Evolutionary conservation across 2,113 vertebrate species (phyloP).

Genomic region (Phaetusa simplex): DNA sequence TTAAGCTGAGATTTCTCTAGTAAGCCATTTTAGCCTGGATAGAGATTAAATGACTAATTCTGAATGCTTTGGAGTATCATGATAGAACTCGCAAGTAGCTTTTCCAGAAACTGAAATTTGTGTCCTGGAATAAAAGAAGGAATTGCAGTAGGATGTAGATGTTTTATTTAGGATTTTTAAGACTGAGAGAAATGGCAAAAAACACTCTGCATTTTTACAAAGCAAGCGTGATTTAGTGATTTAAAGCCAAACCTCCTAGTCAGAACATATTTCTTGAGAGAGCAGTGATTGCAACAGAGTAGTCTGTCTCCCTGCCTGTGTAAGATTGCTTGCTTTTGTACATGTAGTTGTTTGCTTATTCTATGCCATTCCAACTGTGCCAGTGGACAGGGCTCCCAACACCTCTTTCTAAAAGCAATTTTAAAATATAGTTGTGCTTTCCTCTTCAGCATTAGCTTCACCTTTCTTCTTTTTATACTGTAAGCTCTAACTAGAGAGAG

Average conservation of each 20-base stretch:
- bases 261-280: background rate
- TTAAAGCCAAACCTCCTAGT: background rate
- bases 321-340: background rate
- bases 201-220: background rate
- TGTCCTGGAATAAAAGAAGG: background rate
- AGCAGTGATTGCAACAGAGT: background rate
- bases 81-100: background rate
- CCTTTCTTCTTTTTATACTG: background rate
- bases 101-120: background rate
- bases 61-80: background rate
- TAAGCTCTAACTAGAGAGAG: background rate
- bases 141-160: background rate
- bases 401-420: background rate
- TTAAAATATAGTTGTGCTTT: background rate
- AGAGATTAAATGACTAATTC: conserved; percentile 38
- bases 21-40: conserved; percentile 46
- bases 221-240: background rate
- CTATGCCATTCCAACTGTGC: background rate
- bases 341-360: background rate
- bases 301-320: background rate
- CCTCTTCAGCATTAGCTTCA: background rate
- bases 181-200: background rate
- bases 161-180: background rate
- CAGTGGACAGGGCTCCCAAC: background rate
- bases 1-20: conserved; percentile 30